These are phyloP conservation scores for Phainopepla nitens DNA, from an alignment of 2,113 vertebrate species.

Conservation along the genomic window DNA sequence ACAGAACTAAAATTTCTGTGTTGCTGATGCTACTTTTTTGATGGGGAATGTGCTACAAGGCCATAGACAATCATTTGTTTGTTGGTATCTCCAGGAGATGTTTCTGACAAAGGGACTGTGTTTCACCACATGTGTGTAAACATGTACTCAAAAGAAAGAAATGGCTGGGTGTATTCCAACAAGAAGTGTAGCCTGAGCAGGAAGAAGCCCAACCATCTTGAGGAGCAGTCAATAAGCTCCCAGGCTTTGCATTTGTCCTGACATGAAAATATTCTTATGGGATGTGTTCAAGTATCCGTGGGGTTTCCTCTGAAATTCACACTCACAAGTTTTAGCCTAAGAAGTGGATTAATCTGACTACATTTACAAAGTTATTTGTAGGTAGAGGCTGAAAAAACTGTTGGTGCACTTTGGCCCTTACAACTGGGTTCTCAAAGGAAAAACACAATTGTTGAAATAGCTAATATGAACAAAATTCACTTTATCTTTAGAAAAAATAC, in stretches of 20 bases:
- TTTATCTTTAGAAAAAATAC: neutral
- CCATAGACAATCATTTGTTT: neutral
- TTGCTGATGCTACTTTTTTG: neutral
- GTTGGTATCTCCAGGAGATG: neutral
- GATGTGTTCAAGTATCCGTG: neutral
- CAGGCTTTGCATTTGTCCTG: neutral
- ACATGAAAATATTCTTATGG: neutral
- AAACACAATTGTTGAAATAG: neutral
- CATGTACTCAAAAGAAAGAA: neutral
- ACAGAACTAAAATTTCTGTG: neutral
- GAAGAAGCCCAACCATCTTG: neutral
- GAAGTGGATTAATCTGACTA: neutral
- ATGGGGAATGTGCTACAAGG: neutral
- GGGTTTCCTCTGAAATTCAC: neutral
- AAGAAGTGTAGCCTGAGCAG: fast-evolving
- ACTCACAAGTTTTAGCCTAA: neutral
- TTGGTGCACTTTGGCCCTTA: neutral
- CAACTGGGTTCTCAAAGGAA: neutral
- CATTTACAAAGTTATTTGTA: neutral
- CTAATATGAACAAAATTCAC: neutral
- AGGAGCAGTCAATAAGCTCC: neutral
- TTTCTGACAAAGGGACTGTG: neutral
- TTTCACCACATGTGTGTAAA: neutral
- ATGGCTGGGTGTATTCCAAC: neutral
- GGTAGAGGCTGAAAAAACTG: neutral